Conservation (phyloP, 2,113 vertebrate species). For the Charina bottae region DNA sequence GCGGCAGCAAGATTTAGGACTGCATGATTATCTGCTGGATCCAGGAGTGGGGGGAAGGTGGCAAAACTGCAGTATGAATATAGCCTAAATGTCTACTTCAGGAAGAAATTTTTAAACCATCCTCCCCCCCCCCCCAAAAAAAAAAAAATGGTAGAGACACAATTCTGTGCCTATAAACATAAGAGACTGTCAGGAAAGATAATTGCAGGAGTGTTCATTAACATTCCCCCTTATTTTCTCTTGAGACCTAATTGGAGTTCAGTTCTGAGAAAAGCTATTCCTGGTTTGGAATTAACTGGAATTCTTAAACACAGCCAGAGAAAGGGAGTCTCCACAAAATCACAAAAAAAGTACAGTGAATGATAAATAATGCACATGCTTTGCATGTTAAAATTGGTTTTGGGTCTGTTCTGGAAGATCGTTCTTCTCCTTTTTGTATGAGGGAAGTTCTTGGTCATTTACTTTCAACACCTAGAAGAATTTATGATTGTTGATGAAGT, state of each 20-base stretch:
- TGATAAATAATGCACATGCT: not conserved
- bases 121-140: fast-evolving
- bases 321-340: not conserved
- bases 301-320: not conserved
- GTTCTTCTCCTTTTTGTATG: not conserved
- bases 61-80: too few species aligned
- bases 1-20: too few species aligned
- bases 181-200: not conserved
- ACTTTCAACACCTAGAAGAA: not conserved
- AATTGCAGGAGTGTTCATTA: not conserved
- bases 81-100: too few species aligned
- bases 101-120: too few species aligned
- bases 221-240: not conserved
- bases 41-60: too few species aligned
- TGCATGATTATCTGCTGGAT: too few species aligned
- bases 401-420: not conserved
- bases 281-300: not conserved
- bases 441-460: not conserved
- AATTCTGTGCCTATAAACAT: not conserved
- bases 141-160: not conserved
- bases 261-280: not conserved
- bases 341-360: not conserved
- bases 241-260: not conserved
- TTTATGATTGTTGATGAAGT: not conserved
- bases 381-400: not conserved